Conservation (phyloP, 2,888 invertebrate species). For the Dione juno region DNA sequence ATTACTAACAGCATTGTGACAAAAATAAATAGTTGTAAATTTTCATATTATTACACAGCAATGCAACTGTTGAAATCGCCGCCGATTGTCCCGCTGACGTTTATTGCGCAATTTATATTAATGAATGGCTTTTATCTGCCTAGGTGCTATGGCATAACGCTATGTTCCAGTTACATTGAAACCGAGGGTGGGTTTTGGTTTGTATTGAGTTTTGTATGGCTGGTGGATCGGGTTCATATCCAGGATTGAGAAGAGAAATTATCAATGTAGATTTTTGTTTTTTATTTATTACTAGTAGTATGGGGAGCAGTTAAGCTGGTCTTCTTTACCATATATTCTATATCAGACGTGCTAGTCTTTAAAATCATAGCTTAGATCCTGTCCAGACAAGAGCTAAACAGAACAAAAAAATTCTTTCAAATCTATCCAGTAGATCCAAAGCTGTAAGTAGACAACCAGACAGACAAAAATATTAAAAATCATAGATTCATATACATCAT, state of each 20-base stretch:
- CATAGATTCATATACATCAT: too few species aligned
- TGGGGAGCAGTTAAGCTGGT: too few species aligned
- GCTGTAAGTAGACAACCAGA: too few species aligned
- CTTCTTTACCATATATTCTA: too few species aligned
- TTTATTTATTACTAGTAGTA: too few species aligned
- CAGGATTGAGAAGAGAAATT: not conserved
- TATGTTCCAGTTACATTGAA: constrained; percentile 12
- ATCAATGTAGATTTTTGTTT: too few species aligned
- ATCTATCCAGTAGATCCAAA: too few species aligned
- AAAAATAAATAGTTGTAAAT: constrained; percentile 36
- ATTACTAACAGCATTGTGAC: constrained; percentile 15
- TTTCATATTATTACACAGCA: constrained; percentile 28
- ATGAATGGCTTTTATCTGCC: constrained; percentile 19
- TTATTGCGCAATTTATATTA: constrained; percentile 63
- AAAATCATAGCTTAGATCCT: too few species aligned
- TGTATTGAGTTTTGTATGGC: not conserved
- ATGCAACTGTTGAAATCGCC: constrained; percentile 36
- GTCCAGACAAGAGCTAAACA: too few species aligned
- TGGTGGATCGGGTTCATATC: not conserved
- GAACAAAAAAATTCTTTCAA: too few species aligned
- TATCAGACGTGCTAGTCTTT: too few species aligned
- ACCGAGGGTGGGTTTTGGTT: not conserved
- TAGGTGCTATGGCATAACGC: constrained; percentile 6
- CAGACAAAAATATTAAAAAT: too few species aligned
- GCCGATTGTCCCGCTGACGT: constrained; percentile 65